These are phyloP conservation scores for Sclerodermus sp. DNA, from an alignment of 2,888 invertebrate species.

Conservation along the genomic window DNA sequence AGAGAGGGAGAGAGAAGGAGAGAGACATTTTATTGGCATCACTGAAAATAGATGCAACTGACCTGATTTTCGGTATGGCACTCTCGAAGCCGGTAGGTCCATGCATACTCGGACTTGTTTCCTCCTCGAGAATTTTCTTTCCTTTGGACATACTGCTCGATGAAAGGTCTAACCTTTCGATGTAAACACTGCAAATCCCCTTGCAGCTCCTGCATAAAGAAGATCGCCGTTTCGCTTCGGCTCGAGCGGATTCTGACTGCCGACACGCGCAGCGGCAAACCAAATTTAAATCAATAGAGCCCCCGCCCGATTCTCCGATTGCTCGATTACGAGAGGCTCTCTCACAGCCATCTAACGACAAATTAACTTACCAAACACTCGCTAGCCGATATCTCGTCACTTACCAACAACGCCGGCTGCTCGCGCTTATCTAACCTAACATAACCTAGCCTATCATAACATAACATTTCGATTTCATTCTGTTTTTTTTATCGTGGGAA, in stretches of 20 bases:
- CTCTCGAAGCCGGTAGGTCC: conserved; percentile 38
- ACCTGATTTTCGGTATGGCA: conserved; percentile 46
- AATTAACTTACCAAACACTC: too few relatives aligned
- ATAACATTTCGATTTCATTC: too few relatives aligned
- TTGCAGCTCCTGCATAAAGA: background rate
- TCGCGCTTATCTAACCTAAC: too few relatives aligned
- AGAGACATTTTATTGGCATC: background rate
- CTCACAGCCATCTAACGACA: too few relatives aligned
- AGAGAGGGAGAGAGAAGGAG: too few relatives aligned
- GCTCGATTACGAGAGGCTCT: too few relatives aligned
- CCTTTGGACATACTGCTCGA: background rate
- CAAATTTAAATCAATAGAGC: conserved; percentile 56
- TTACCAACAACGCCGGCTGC: too few relatives aligned
- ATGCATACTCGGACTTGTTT: conserved; percentile 7
- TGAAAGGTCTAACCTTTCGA: conserved; percentile 23
- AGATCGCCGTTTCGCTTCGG: background rate
- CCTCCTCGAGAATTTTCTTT: background rate
- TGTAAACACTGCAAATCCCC: background rate
- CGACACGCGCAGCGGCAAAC: conserved; percentile 48
- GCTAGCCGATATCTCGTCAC: too few relatives aligned
- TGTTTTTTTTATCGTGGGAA: too few relatives aligned
- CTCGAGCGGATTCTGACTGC: conserved; percentile 33
- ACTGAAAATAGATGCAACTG: conserved; percentile 15
- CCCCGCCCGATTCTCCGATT: conserved; percentile 38
- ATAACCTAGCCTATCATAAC: too few relatives aligned